Conservation (phyloP, 2,113 vertebrate species). For the Pollimyrus isidori region DNA sequence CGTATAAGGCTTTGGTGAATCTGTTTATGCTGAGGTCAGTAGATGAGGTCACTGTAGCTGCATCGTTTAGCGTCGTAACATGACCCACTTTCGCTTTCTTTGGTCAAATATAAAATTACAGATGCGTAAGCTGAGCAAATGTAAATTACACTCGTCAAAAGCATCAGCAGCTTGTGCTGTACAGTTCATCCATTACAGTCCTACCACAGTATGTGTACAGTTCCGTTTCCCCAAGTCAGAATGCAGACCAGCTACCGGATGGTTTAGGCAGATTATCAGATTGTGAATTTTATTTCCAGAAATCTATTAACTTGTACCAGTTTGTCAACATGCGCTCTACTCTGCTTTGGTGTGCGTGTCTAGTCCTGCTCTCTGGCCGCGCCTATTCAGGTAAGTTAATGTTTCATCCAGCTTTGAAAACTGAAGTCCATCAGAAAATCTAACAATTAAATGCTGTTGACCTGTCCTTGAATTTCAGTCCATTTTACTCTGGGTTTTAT, state of each 20-base stretch:
- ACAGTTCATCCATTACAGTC: neutral
- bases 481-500: neutral
- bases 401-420: neutral
- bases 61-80: neutral
- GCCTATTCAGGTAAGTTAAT: constrained; percentile 46
- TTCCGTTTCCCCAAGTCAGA: neutral
- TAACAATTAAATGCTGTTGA: neutral
- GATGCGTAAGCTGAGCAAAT: neutral
- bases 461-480: neutral
- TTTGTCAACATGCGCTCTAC: constrained; percentile 31
- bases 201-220: neutral
- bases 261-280: neutral
- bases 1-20: neutral
- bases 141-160: neutral
- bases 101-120: neutral
- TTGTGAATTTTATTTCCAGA: neutral
- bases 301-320: neutral
- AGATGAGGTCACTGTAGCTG: neutral
- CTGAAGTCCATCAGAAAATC: neutral
- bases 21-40: neutral
- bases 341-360: constrained; percentile 6
- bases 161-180: neutral
- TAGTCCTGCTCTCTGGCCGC: constrained; percentile 33
- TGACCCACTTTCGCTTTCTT: neutral
- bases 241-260: neutral